Evolutionary conservation across 2,797 vertebrate genomes (phyloP).

Genomic region (Neosalanx taihuensis): DNA sequence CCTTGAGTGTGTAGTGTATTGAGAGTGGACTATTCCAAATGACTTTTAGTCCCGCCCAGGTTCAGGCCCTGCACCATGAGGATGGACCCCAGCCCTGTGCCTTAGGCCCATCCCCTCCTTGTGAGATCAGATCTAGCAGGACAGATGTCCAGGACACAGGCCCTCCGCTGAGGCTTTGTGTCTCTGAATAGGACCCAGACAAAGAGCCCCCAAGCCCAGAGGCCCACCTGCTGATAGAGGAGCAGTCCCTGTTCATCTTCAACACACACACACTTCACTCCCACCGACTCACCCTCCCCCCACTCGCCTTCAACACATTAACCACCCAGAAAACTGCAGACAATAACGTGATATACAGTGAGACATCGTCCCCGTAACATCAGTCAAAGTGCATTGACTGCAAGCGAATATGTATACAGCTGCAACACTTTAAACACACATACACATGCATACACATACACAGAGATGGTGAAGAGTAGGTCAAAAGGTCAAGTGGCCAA

Average conservation of each 20-base stretch:
- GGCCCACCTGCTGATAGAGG: background rate
- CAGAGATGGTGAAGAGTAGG: background rate
- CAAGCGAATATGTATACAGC: background rate
- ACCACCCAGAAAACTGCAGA: background rate
- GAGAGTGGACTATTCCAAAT: background rate
- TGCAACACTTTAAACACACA: background rate
- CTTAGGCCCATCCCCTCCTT: background rate
- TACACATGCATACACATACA: background rate
- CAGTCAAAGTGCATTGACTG: background rate
- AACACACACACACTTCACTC: background rate
- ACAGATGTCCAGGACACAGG: background rate
- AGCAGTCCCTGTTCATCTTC: background rate
- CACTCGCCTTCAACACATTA: too few species aligned
- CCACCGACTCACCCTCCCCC: too few species aligned
- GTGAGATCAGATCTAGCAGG: background rate
- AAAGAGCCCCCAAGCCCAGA: background rate
- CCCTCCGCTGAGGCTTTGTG: slow-evolving; percentile 2
- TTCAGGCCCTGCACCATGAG: background rate
- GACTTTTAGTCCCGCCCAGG: too few species aligned
- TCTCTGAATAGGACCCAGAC: slow-evolving; percentile 4
- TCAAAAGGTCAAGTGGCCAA: background rate
- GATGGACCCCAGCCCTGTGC: background rate
- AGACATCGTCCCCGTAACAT: background rate
- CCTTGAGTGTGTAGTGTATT: background rate
- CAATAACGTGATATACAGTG: background rate